Base-by-base conservation (phyloP, 2,797 vertebrate genomes). In the Sebastes goodei region DNA sequence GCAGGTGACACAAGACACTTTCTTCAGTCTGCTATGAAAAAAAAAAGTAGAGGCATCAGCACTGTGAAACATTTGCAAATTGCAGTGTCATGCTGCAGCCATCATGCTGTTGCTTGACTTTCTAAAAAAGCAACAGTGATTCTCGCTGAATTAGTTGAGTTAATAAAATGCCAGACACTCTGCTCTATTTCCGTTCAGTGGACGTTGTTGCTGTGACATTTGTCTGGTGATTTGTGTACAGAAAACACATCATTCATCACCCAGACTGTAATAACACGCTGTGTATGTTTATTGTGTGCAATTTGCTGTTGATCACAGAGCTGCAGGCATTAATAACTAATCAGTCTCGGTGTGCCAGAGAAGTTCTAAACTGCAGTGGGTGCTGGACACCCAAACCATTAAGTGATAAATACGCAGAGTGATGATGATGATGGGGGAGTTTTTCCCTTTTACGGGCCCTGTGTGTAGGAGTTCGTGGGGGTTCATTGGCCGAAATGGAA, bases 221-320 rank as follows among this genome's bases (percentile, higher is more conserved):
- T 29, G 5, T 33, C 35, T 64, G 10, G 46, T 72, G 15, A 83
- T 61, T 81, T 76, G 30, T 46, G 21, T 6, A 14, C 25, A 72
- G 57, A 79, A 80, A 78, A 76, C 6, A 8, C 67, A 30, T 1
- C 74, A 70, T 83, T 79, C 38, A 78, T 86, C 80, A 78, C 53
- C 3, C 5, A 12, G 42, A 49, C 49, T 76, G n/a, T n/a, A 70
- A 76, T 25, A 52, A 63, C 29, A 66, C 14, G 0, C 10, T 35
- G 20, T 71, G 46, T 42, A 15, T 71, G 2, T 88, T 85, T 79
- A 77, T 65, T 61, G 61, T 85, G 42, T 63, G 62, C 5, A 66
- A 23, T 76, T 80, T 74, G 38, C 63, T 35, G 74, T 70, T 83
- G 80, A 20, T 25, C 27, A 25, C 52, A 27, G 55, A 12, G 29